phyloP scores from a whole-genome alignment of 2,797 vertebrate species.

The Artibeus jamaicensis region DNA sequence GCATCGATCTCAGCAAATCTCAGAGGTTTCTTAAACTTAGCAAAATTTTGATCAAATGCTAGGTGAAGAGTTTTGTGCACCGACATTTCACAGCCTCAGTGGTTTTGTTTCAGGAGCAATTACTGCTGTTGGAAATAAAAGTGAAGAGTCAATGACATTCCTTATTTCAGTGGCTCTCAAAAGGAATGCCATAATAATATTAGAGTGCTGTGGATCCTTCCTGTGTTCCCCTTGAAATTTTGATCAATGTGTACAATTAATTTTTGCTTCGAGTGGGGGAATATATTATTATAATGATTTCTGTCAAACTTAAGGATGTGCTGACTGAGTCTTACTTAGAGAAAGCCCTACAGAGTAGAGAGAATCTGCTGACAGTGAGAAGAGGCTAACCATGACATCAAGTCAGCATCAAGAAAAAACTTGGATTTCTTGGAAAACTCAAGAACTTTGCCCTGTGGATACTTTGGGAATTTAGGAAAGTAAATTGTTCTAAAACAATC shows the following conservation, averaged over 20 bases:
- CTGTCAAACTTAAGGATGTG: not conserved
- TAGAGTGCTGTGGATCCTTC: not conserved
- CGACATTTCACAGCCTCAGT: not conserved
- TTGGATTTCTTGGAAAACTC: not conserved
- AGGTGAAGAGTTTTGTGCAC: not conserved
- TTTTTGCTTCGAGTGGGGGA: not conserved
- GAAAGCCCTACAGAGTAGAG: not conserved
- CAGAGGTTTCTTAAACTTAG: not conserved
- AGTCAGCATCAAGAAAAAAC: not conserved
- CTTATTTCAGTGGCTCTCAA: not conserved
- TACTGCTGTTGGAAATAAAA: slow-evolving; percentile 49
- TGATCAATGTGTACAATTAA: slow-evolving; percentile 1
- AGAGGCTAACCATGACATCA: not conserved
- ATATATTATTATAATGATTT: not conserved
- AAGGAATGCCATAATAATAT: not conserved
- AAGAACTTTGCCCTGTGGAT: not conserved
- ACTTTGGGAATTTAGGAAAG: not conserved
- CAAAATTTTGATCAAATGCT: slow-evolving; percentile 21
- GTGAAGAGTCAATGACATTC: not conserved
- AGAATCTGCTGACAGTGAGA: not conserved
- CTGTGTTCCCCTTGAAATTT: not conserved
- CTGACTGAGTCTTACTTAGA: not conserved
- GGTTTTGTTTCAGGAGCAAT: not conserved
- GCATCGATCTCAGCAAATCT: not conserved
- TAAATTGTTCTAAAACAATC: not conserved